Evolutionary conservation across 2,797 vertebrate species (phyloP).

Genomic region (Oreortyx pictus): DNA sequence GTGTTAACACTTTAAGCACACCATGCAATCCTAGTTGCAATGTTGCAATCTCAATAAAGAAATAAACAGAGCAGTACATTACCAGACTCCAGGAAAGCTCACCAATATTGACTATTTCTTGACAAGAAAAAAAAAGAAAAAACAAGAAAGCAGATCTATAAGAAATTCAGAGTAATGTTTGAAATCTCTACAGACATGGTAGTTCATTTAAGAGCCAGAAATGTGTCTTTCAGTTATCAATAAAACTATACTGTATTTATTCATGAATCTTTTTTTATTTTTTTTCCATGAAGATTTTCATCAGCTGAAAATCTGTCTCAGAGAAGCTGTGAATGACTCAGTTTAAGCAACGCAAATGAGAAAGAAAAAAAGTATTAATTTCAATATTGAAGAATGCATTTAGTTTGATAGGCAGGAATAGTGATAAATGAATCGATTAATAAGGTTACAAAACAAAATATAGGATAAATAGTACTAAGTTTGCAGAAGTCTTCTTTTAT

Average conservation of each 20-base stretch:
- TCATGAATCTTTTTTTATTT: too few species aligned
- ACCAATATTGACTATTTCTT: neutral
- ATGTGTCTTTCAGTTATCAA: neutral
- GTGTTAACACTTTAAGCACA: neutral
- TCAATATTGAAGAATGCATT: neutral
- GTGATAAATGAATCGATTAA: neutral
- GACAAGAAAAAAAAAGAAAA: neutral
- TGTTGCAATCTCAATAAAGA: neutral
- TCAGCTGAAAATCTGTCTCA: neutral
- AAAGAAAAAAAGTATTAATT: neutral
- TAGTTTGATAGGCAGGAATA: neutral
- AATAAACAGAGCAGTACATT: neutral
- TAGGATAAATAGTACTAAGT: neutral
- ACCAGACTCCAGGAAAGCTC: neutral
- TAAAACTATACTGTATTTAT: neutral
- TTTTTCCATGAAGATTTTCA: neutral
- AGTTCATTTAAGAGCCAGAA: neutral
- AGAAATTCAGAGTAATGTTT: neutral
- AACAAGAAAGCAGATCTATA: neutral
- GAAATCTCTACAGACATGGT: neutral
- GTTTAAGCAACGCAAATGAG: neutral
- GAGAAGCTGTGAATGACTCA: neutral
- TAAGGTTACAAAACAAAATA: neutral
- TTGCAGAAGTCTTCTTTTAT: neutral
- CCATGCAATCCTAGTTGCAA: neutral